Evolutionary conservation across 1,140 invertebrate genomes (phyloP).

Genomic region (Idris sp.): DNA sequence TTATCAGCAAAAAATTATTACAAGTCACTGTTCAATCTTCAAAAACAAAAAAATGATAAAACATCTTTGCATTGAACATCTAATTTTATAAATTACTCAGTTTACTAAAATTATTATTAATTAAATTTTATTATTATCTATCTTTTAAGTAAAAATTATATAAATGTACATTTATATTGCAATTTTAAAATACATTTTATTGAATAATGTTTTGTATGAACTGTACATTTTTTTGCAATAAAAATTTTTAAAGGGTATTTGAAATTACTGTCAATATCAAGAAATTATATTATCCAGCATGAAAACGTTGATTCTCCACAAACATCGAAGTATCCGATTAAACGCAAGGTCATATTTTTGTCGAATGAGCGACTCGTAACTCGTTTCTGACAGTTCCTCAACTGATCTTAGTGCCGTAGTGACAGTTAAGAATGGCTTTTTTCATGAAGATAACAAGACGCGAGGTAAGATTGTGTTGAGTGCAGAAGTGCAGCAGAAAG

Average conservation of each 20-base stretch:
- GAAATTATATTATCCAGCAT: constrained; percentile 3
- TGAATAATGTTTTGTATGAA: too few relatives aligned
- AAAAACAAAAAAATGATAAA: too few relatives aligned
- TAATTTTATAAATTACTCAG: too few relatives aligned
- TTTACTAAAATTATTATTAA: too few relatives aligned
- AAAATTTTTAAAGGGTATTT: not conserved
- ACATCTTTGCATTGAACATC: too few relatives aligned
- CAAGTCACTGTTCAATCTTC: too few relatives aligned
- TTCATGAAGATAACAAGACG: constrained; percentile 63
- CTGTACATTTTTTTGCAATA: too few relatives aligned
- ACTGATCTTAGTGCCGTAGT: constrained; percentile 21
- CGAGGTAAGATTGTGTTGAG: constrained; percentile 60
- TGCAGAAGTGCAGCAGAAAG: constrained; percentile 11
- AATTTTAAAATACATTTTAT: too few relatives aligned
- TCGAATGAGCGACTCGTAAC: constrained; percentile 13
- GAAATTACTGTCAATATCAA: not conserved
- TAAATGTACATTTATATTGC: too few relatives aligned
- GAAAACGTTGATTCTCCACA: constrained; percentile 28
- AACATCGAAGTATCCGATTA: constrained; percentile 39
- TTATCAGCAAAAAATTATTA: too few relatives aligned
- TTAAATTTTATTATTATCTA: too few relatives aligned
- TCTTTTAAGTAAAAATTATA: too few relatives aligned
- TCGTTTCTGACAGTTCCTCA: constrained; percentile 54
- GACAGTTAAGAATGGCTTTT: constrained; percentile 64
- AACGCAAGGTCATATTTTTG: constrained; percentile 57